Percentiles rank a stretch among this genome's conserved stretches.
These are phyloP conservation scores for Ruditapes philippinarum DNA, from an alignment of 1,140 invertebrate genomes.

Conservation along the genomic window DNA sequence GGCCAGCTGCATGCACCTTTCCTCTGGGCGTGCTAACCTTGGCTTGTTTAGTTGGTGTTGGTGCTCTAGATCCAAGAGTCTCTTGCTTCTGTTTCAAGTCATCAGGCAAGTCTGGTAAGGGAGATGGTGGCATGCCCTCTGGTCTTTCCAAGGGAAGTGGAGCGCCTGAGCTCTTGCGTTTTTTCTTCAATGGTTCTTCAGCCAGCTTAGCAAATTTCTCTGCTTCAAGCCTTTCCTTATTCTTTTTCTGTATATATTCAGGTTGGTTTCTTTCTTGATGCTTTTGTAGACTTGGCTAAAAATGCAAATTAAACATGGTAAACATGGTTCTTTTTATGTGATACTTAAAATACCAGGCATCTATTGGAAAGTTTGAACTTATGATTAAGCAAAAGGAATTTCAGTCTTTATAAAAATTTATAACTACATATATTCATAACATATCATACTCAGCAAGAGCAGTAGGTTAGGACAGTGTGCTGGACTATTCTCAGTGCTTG, in stretches of 20 bases:
- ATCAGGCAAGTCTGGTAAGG: conserved; percentile 83
- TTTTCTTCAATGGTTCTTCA: conserved; percentile 77
- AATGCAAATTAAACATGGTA: too few relatives aligned
- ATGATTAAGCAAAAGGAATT: too few relatives aligned
- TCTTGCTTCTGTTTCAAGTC: conserved; percentile 82
- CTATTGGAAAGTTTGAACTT: too few relatives aligned
- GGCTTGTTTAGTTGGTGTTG: conserved; percentile 72
- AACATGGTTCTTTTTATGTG: too few relatives aligned
- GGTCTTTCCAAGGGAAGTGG: conserved; percentile 79
- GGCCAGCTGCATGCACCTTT: conserved; percentile 67
- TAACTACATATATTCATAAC: too few relatives aligned
- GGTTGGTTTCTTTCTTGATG: conserved; percentile 83
- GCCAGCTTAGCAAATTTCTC: conserved; percentile 68
- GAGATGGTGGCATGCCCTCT: conserved; percentile 69
- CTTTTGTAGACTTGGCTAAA: conserved; percentile 84
- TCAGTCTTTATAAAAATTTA: too few relatives aligned
- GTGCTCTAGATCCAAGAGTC: conserved; percentile 65
- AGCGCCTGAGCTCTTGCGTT: conserved; percentile 77
- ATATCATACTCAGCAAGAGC: too few relatives aligned
- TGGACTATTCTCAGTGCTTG: too few relatives aligned
- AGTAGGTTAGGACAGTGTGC: too few relatives aligned
- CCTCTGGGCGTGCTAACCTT: conserved; percentile 68
- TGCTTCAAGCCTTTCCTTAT: conserved; percentile 76
- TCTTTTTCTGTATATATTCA: conserved; percentile 81
- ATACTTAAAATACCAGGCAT: too few relatives aligned